Evolutionary conservation across 2,113 vertebrate genomes (phyloP), one percentile per base, ranked within the genome.

Genomic region (Tylochromis polylepis): DNA sequence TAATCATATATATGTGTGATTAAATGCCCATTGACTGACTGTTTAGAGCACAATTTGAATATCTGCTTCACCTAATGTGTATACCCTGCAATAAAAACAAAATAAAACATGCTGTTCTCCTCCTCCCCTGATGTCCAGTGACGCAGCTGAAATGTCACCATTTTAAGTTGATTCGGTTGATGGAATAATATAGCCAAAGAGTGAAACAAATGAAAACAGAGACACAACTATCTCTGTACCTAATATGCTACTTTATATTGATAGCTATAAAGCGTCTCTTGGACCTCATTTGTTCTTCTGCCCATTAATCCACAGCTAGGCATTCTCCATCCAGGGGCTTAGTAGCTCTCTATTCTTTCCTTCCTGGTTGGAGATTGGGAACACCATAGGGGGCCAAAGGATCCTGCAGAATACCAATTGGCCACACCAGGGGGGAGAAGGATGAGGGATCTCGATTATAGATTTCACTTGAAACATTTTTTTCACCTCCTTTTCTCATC

Each of bases 341-440:
- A 96, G 94, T 85, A 86, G 90, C 92, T 88, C 92, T 95, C 95
- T 93, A 95, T 96, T 96, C 95, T 94, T 93, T 95, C 93, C 90
- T 95, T 96, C 95, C 95, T 95, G 90, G 95, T 93, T 94, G 95
- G 91, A 96, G 95, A 96, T 96, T 95, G 94, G 95, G 92, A 95
- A 94, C 94, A 83, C 96, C 93, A 93, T 93, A 95, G 95, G 96
- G 95, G 95, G 95, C 90, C 95, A 29, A 87, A 89, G 85, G 94
- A 96, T 95, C 90, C 95, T 91, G 92, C 91, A 87, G 96, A 96
- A 96, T 97, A 97, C 96, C 95, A 96, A 97, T 96, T 96, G 96
- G 94, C 92, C 94, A 93, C 95, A 95, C 92, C 90, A 8, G 94
- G 95, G 94, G 95, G 95, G 93, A 92, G 94, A 86, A 85, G 90